Evolutionary conservation across 2,797 vertebrate genomes (phyloP).

Genomic region (Crypturellus tataupa): DNA sequence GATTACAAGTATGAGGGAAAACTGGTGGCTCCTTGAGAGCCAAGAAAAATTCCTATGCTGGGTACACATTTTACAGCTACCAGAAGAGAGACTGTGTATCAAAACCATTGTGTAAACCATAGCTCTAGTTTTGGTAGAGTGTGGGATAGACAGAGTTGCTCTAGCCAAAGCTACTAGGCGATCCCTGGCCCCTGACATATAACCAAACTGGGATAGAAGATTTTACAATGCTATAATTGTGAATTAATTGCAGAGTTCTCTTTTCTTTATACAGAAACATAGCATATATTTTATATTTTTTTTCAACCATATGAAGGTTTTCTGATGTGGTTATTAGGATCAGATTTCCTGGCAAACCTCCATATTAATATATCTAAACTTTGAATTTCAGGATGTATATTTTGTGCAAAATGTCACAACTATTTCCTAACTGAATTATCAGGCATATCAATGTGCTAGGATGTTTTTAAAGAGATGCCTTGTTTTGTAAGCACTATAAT

Average conservation of each 20-base stretch:
- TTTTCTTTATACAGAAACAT: neutral
- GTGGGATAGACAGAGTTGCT: neutral
- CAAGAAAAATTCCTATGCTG: neutral
- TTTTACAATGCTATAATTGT: neutral
- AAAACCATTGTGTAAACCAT: neutral
- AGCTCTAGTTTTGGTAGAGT: neutral
- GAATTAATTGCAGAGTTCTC: neutral
- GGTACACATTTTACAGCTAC: neutral
- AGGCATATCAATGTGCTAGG: neutral
- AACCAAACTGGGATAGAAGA: neutral
- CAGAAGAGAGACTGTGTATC: neutral
- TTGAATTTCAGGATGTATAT: conserved; percentile 9
- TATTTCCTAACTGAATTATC: conserved; percentile 2
- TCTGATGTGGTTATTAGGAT: conserved; percentile 36
- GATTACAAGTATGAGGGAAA: neutral
- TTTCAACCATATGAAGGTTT: neutral
- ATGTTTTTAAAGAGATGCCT: neutral
- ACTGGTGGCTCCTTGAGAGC: neutral
- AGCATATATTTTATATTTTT: neutral
- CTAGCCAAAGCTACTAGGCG: neutral
- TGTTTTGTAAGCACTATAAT: neutral
- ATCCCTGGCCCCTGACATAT: rapidly evolving
- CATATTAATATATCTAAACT: conserved; percentile 32
- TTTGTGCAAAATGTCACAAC: conserved; percentile 33
- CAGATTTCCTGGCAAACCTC: conserved; percentile 25